Percentiles rank a stretch among this genome's conserved stretches.
Evolutionary conservation across 2,797 vertebrate genomes (phyloP).

Genomic region (Simalia tracyae): DNA sequence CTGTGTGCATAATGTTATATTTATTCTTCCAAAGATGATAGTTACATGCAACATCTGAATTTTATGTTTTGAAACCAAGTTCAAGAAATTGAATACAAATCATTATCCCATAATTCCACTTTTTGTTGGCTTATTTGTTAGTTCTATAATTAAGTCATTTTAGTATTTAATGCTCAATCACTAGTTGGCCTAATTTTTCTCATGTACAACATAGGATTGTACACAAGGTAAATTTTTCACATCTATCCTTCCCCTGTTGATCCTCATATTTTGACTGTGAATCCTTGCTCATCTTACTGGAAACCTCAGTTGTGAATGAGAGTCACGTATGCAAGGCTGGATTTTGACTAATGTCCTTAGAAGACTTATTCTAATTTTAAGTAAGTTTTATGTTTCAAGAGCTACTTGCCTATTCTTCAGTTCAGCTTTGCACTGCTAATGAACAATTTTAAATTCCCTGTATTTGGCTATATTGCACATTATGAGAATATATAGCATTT

Average conservation of each 20-base stretch:
- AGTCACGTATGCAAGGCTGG: not conserved
- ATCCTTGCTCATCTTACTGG: not conserved
- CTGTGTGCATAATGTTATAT: slow-evolving; percentile 67
- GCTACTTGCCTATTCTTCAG: not conserved
- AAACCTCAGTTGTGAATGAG: not conserved
- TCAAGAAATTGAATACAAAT: slow-evolving; percentile 65
- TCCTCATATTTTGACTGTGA: not conserved
- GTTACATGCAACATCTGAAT: slow-evolving; percentile 71
- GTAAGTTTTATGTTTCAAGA: not conserved
- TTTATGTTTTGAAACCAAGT: slow-evolving; percentile 66
- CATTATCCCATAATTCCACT: slow-evolving; percentile 52
- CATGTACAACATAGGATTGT: not conserved
- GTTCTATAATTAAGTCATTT: slow-evolving; percentile 56
- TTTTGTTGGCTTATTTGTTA: slow-evolving; percentile 60
- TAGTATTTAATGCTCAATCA: slow-evolving; percentile 52
- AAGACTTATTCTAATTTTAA: not conserved
- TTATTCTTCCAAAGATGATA: slow-evolving; percentile 66
- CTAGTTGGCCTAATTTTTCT: slow-evolving; percentile 30
- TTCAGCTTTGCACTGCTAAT: not conserved
- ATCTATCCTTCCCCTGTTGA: not conserved
- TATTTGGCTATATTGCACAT: not conserved
- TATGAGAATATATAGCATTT: not conserved
- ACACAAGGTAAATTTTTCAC: not conserved
- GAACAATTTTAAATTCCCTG: not conserved
- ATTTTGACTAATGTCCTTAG: not conserved